Evolutionary conservation across 2,888 invertebrate genomes (phyloP).

Genomic region (Protula sp.): DNA sequence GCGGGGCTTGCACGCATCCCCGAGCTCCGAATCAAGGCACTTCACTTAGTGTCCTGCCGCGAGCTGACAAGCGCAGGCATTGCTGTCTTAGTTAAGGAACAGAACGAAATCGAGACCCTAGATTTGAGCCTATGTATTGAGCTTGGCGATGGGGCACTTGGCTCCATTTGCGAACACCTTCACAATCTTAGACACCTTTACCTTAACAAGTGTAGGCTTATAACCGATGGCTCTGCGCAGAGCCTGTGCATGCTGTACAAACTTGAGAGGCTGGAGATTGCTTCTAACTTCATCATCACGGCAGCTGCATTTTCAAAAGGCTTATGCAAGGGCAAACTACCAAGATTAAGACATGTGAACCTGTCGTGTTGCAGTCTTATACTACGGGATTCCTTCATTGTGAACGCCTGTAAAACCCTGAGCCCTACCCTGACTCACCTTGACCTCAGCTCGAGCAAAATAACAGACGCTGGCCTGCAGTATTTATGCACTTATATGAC

Average conservation of each 20-base stretch:
- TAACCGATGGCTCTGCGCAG: conserved; percentile 62
- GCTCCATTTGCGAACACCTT: conserved; percentile 61
- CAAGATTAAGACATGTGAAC: conserved; percentile 27
- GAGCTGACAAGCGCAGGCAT: conserved; percentile 64
- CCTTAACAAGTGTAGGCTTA: conserved; percentile 63
- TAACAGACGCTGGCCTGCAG: conserved; percentile 61
- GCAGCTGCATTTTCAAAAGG: conserved; percentile 63
- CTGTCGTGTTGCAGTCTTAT: conserved; percentile 51
- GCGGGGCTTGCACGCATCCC: conserved; percentile 59
- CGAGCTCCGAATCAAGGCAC: conserved; percentile 57
- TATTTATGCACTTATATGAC: conserved; percentile 39
- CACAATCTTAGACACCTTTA: conserved; percentile 61
- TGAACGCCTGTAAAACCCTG: conserved; percentile 61
- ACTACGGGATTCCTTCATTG: conserved; percentile 62
- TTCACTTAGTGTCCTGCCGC: conserved; percentile 61
- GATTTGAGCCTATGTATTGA: conserved; percentile 65
- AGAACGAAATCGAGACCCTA: conserved; percentile 59
- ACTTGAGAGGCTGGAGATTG: conserved; percentile 63
- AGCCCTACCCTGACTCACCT: conserved; percentile 61
- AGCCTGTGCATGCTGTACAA: conserved; percentile 58
- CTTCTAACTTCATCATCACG: conserved; percentile 65
- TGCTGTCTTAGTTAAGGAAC: conserved; percentile 58
- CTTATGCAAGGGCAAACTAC: conserved; percentile 50
- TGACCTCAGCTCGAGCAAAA: conserved; percentile 66
- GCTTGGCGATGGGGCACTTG: conserved; percentile 64